Conservation (phyloP, 2,113 vertebrate species). For the Trachemys scripta region DNA sequence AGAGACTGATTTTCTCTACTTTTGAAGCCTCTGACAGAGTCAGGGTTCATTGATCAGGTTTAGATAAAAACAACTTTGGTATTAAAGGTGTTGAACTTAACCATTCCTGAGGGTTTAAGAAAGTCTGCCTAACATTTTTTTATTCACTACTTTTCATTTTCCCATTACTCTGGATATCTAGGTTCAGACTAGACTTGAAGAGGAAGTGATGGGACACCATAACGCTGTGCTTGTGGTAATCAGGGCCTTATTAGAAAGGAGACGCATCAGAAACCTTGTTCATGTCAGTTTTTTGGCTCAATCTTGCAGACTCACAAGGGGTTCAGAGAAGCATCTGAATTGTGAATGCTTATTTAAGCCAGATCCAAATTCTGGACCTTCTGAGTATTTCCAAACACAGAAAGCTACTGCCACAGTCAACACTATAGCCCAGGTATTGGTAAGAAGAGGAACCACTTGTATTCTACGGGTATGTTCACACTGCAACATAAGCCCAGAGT, state of each 20-base stretch:
- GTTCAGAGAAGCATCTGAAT: background rate
- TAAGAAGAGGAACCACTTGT: background rate
- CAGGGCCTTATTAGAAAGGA: accelerated
- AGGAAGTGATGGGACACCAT: background rate
- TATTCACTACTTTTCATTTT: background rate
- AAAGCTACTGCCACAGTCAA: background rate
- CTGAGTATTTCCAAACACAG: background rate
- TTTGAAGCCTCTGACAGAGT: background rate
- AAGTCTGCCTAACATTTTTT: background rate
- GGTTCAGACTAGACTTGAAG: background rate
- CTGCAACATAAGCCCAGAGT: background rate
- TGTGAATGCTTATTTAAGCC: background rate
- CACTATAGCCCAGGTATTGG: background rate
- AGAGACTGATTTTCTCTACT: background rate
- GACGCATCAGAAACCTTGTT: background rate
- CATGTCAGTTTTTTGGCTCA: background rate
- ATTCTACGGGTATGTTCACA: background rate
- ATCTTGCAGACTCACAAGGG: background rate
- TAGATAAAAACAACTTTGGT: background rate
- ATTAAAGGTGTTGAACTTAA: background rate
- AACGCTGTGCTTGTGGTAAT: background rate
- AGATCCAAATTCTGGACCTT: background rate
- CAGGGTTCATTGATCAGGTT: background rate
- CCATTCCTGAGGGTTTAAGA: background rate
- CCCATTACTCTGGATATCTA: background rate